These are phyloP conservation scores for Macrobrachium nipponense DNA, from an alignment of 1,140 invertebrate species.

Conservation along the genomic window DNA sequence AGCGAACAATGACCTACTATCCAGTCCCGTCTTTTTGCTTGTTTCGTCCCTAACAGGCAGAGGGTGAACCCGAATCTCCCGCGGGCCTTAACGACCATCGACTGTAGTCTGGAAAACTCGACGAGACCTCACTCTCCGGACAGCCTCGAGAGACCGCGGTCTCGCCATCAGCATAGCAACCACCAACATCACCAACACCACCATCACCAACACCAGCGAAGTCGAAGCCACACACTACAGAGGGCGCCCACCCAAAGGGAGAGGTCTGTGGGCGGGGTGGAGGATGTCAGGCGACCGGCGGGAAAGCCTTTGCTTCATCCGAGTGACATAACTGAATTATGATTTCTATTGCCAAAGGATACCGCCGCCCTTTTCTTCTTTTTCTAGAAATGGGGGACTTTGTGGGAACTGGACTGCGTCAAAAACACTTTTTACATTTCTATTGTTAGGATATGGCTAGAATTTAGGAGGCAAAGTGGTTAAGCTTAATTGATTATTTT, in stretches of 20 bases:
- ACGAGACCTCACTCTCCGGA: constrained; percentile 46
- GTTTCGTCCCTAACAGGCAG: not conserved
- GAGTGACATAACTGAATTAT: constrained; percentile 48
- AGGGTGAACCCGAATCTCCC: not conserved
- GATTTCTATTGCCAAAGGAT: not conserved
- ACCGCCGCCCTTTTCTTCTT: not conserved
- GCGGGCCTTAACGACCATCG: constrained; percentile 33
- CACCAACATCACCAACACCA: constrained; percentile 35
- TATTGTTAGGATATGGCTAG: not conserved
- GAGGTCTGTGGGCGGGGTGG: not conserved
- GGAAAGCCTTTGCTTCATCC: constrained; percentile 1
- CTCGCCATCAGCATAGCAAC: not conserved
- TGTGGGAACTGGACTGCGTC: not conserved
- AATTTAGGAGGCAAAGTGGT: not conserved
- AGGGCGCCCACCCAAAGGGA: not conserved
- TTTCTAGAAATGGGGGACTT: not conserved
- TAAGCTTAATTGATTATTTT: not conserved
- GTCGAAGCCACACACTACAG: not conserved
- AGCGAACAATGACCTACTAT: too few relatives aligned
- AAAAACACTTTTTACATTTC: too few relatives aligned
- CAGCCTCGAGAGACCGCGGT: constrained; percentile 29
- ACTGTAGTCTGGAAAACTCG: constrained; percentile 26
- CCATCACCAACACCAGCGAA: constrained; percentile 34
- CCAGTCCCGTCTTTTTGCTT: not conserved
- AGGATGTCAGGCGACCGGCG: not conserved